Percentiles rank a stretch among this genome's conserved stretches.
Evolutionary conservation across 2,888 invertebrate species (phyloP).

Genomic region (Plusia festucae): DNA sequence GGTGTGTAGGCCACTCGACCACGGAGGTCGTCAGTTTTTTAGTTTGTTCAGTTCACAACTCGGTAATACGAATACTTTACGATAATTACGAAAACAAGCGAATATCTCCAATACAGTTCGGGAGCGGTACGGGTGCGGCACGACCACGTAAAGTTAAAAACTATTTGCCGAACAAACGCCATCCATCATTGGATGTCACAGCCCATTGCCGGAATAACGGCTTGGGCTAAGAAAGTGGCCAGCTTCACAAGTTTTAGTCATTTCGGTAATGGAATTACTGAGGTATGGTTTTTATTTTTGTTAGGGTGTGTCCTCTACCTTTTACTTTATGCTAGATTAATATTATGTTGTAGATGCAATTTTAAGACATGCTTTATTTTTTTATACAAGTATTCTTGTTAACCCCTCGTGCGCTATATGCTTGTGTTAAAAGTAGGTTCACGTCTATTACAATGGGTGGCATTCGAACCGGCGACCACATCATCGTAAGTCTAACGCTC

Average conservation of each 20-base stretch:
- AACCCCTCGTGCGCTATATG: too few relatives aligned
- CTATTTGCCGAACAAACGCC: conserved; percentile 85
- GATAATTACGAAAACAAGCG: conserved; percentile 43
- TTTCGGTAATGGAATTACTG: conserved; percentile 51
- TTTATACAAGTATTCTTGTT: too few relatives aligned
- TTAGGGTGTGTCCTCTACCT: not conserved
- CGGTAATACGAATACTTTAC: not conserved
- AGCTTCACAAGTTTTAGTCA: conserved; percentile 16
- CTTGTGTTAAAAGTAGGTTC: too few relatives aligned
- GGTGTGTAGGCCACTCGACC: too few relatives aligned
- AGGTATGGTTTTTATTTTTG: conserved; percentile 21
- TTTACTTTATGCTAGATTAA: too few relatives aligned
- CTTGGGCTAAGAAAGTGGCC: conserved; percentile 30
- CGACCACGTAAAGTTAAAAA: conserved; percentile 83
- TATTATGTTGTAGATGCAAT: too few relatives aligned
- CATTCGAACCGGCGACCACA: too few relatives aligned
- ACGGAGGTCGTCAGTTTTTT: too few relatives aligned
- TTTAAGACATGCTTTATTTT: too few relatives aligned
- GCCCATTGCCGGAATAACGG: conserved; percentile 74
- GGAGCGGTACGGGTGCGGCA: conserved; percentile 37
- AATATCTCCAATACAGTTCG: conserved; percentile 36
- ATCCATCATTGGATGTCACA: conserved; percentile 85
- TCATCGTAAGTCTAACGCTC: too few relatives aligned
- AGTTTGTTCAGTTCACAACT: too few relatives aligned
- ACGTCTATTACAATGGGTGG: too few relatives aligned